Base-by-base conservation (phyloP, 30 jellyfish, hydroid and myxozoan genomes). In the Cassiopea xamachana region DNA sequence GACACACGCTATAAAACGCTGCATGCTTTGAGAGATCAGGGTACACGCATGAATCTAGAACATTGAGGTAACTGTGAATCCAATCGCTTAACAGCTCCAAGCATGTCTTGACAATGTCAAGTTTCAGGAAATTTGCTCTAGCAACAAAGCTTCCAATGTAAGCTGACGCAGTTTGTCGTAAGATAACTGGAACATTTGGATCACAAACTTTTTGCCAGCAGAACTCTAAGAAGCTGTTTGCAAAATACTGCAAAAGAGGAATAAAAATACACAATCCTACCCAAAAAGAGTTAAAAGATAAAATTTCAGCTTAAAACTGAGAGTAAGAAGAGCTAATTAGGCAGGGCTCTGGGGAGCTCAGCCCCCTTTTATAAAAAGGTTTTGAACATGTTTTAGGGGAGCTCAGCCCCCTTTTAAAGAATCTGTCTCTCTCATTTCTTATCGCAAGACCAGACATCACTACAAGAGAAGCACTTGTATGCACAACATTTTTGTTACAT, bases 1-100 rank as follows among this genome's bases (percentile, higher is more conserved):
- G 98, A 69, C 97, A 94, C 75, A 87, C 94, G 80, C 96, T 83
- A 79, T 94, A 90, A 77, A 94, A 94, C 89, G 97, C 79, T 1
- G 92, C 84, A 62, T 94, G 98, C 60, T 82, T 89, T 17, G 75
- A 48, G 1, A 90, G 48, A 72, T 88, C 97, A 7, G 97, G 95
- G 45, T 85, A 72, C 69, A 90, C 90, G 75, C 89, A 55, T 70
- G 91, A 60, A 60, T 94, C 97, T 69, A 90, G 96, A 50, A 90
- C 79, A 46, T 82, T 87, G 1, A 94, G 62, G 87, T 94, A 94
- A 48, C 97, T 61, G 81, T 94, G 97, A 62, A 94, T 61, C 97
- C 97, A 94, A 2, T 80, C 96, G 46, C 82, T 81, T 47, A 94
- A 73, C 46, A 77, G 64, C 1, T 19, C 59, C 14, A 94, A 47